A percentile compares a stretch with the other conserved stretches of the same genome.
Evolutionary conservation across 1,140 invertebrate genomes (phyloP).

Genomic region (Drosophila ambigua): DNA sequence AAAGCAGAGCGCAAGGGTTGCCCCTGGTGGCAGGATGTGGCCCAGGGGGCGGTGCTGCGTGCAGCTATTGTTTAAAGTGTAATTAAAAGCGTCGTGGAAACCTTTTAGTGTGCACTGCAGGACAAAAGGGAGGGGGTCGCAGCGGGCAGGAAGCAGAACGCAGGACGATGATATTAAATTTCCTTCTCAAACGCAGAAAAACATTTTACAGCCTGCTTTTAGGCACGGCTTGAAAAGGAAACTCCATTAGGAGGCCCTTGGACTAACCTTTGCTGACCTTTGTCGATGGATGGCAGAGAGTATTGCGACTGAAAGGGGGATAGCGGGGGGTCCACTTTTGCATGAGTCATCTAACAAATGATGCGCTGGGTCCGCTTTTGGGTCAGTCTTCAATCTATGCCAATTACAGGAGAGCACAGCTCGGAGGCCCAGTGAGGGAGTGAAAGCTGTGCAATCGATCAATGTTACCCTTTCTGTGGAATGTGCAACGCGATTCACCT

Average conservation of each 20-base stretch:
- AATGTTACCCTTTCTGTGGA: neutral
- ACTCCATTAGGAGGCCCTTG: conserved; percentile 45
- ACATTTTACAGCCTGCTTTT: conserved; percentile 38
- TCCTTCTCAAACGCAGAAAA: conserved; percentile 32
- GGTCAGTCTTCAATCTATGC: conserved; percentile 51
- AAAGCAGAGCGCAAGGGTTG: conserved; percentile 35
- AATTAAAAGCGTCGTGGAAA: conserved; percentile 77
- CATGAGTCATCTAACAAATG: conserved; percentile 79
- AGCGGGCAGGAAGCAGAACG: neutral
- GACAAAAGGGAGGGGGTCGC: neutral
- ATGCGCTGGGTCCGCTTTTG: conserved; percentile 24
- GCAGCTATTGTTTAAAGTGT: conserved; percentile 76
- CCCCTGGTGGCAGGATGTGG: neutral
- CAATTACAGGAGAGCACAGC: conserved; percentile 36
- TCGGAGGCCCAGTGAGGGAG: neutral
- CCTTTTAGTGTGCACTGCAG: conserved; percentile 67
- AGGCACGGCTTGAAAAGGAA: conserved; percentile 59
- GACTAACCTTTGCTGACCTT: conserved; percentile 71
- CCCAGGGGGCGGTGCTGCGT: conserved; percentile 23
- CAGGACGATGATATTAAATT: conserved; percentile 71
- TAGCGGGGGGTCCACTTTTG: conserved; percentile 32
- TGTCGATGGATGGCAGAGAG: conserved; percentile 52
- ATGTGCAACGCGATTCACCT: no score
- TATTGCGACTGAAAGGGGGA: neutral
- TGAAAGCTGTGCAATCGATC: conserved; percentile 34